Evolutionary conservation across 2,888 invertebrate species (phyloP).

Genomic region (Drosophila subquinaria): DNA sequence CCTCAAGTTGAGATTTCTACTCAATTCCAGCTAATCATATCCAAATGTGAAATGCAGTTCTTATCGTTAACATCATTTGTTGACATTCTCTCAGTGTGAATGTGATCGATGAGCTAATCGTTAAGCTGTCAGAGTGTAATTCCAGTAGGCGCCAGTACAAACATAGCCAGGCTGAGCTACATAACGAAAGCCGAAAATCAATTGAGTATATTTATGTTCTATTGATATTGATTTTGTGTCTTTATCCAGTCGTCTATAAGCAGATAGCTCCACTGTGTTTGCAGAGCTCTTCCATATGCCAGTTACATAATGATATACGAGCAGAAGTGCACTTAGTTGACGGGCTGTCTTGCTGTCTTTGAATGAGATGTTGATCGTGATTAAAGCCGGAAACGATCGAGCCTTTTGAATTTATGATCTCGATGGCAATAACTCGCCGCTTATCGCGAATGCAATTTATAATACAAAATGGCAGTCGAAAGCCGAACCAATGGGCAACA

Average conservation of each 20-base stretch:
- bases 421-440: constrained; percentile 67
- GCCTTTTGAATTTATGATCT: constrained; percentile 50
- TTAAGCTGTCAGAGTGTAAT: constrained; percentile 73
- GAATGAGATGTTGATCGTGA: constrained; percentile 53
- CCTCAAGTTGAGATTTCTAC: neutral
- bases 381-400: constrained; percentile 72
- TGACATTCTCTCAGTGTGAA: constrained; percentile 16
- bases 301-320: constrained; percentile 31
- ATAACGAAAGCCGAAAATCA: constrained; percentile 28
- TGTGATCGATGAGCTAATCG: constrained; percentile 65
- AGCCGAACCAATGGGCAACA: constrained; percentile 56
- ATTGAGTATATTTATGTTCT: constrained; percentile 19
- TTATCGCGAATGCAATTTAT: constrained; percentile 78
- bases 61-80: constrained; percentile 21
- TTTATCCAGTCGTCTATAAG: constrained; percentile 27
- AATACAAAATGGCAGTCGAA: constrained; percentile 78
- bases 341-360: constrained; percentile 5
- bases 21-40: neutral
- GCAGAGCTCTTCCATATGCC: constrained; percentile 8
- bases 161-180: constrained; percentile 8
- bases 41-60: neutral
- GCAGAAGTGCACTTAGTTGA: neutral
- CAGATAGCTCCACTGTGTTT: constrained; percentile 18
- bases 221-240: constrained; percentile 36
- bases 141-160: constrained; percentile 72